Base-by-base conservation (phyloP, 2,113 vertebrate species). In the Dasypus novemcinctus region DNA sequence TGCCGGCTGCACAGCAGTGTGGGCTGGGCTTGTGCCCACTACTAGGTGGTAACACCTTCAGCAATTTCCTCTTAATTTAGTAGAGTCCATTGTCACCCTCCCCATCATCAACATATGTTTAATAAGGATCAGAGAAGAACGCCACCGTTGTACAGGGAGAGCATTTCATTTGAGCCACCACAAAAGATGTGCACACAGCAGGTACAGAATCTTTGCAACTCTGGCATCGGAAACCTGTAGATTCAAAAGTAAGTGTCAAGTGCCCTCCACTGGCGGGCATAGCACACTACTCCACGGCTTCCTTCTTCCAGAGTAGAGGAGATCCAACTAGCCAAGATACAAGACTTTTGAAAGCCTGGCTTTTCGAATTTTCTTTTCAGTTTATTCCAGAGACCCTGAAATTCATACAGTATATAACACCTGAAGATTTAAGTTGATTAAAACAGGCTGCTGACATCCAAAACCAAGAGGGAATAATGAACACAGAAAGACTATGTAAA, bases 261-360 rank as follows among this genome's bases (percentile, higher is more conserved):
- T 91, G 98, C 98, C 98, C 98, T 98, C 98, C 98, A 92, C 97
- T 97, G 98, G 97, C 74, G 0, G 0, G 1, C 0, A 21, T 0
- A 0, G 52, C 10, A 20, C 46, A 96, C 25, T 93, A 41, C 71
- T 4, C 10, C 12, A 20, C 7, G 1, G 1, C 13, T 3, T 76
- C 21, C 7, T 59, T 61, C 68, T 5, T 72, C 29, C 20, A 21
- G 68, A 41, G 71, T 46, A 27, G 61, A 61, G 12, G 4, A 17
- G 13, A 21, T 2, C 1, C 36, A 41, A 17, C 33, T 36, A 33
- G 15, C 64, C 71, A 83, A 86, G 11, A 43, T 13, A 43, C 1
- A 7, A 18, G 23, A 12, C 31, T 36, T 0, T 43, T 14, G 64
- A 43, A 85, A 61, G 79, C 27, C n/a, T 49, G 38, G 57, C 75